Percentiles rank a stretch among this genome's conserved stretches.
Conservation (phyloP, 2,797 vertebrate species). For the Ctenochaetus hawaiiensis region DNA sequence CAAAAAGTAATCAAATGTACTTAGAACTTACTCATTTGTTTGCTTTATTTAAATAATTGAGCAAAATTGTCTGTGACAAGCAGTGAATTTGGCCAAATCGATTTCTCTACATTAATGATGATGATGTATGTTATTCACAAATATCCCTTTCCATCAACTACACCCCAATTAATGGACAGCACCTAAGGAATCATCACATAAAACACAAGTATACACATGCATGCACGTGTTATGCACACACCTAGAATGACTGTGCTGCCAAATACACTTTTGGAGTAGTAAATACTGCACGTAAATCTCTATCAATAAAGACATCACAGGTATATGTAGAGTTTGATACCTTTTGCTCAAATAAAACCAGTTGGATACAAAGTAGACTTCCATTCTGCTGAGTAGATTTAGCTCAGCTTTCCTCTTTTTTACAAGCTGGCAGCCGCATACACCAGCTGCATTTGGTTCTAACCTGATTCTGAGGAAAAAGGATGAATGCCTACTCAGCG, state of each 20-base stretch:
- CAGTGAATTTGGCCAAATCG: no score
- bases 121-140: background rate
- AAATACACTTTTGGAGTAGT: background rate
- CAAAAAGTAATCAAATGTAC: no score
- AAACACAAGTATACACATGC: background rate
- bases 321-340: background rate
- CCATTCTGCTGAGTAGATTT: constrained; percentile 21
- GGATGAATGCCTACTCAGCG: constrained; percentile 32
- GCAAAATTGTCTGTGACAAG: no score
- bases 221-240: background rate
- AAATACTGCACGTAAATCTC: background rate
- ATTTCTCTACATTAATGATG: no score
- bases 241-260: background rate
- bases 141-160: background rate
- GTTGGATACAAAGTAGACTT: constrained; percentile 4
- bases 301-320: background rate
- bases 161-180: background rate
- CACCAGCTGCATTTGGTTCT: constrained; percentile 21
- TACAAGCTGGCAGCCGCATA: background rate
- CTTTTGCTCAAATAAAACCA: background rate
- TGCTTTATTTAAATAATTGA: no score
- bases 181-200: background rate
- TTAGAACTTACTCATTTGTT: background rate
- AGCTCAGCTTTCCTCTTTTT: constrained; percentile 34
- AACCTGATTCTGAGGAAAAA: constrained; percentile 23